Conservation (phyloP, 1,140 invertebrate species). For the Prorops nasuta region DNA sequence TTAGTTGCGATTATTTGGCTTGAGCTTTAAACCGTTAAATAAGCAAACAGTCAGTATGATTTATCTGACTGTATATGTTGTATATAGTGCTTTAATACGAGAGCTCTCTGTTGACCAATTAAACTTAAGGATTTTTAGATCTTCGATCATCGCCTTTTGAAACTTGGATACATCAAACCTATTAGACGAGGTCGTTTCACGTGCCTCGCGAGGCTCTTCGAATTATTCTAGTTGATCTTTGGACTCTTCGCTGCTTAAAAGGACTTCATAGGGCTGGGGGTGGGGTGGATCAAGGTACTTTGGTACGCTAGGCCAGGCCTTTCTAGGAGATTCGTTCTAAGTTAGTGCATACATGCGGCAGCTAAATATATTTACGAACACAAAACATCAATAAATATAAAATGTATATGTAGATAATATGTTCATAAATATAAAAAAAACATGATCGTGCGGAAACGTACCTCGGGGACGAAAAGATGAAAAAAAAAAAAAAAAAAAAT, state of each 20-base stretch:
- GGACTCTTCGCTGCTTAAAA: slow-evolving; percentile 30
- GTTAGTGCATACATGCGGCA: slow-evolving; percentile 52
- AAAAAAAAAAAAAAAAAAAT: slow-evolving; percentile 16
- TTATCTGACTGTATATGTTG: too few species aligned
- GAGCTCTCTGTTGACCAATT: too few species aligned
- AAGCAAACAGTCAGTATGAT: too few species aligned
- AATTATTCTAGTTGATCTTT: slow-evolving; percentile 36
- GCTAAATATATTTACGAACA: slow-evolving; percentile 41
- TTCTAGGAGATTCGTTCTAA: slow-evolving; percentile 33
- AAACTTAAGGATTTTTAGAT: too few species aligned
- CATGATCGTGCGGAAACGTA: too few species aligned
- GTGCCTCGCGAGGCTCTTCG: not conserved
- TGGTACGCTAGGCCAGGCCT: slow-evolving; percentile 58
- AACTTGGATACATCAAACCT: too few species aligned
- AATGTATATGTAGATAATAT: slow-evolving; percentile 27
- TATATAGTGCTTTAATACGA: too few species aligned
- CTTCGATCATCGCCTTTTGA: too few species aligned
- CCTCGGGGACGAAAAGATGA: too few species aligned
- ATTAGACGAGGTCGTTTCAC: not conserved
- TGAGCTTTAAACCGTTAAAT: too few species aligned
- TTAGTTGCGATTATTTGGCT: too few species aligned
- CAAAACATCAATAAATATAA: slow-evolving; percentile 23
- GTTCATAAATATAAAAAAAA: not conserved
- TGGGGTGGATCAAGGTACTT: slow-evolving; percentile 49
- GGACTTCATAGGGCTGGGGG: slow-evolving; percentile 17